A percentile compares a stretch with the other conserved stretches of the same genome.
Conservation (phyloP, 2,113 vertebrate genomes). For the Choloepus hoffmanni region DNA sequence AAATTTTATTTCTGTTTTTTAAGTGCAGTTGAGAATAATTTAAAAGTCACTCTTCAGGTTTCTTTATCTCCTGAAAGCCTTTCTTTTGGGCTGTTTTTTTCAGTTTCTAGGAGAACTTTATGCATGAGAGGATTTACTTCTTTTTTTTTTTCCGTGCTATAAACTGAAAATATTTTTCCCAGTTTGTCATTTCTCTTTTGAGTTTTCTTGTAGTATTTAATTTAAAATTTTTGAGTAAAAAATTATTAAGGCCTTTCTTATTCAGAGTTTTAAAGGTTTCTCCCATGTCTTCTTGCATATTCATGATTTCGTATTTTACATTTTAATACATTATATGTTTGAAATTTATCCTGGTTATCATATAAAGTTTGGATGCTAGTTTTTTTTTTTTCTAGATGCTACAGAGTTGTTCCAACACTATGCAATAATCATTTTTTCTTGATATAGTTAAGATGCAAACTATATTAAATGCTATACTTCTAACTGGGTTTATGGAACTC, state of each 20-base stretch:
- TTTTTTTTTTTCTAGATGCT: not conserved
- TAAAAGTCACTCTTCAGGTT: not conserved
- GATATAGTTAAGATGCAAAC: not conserved
- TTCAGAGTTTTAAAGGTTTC: not conserved
- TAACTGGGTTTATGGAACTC: not conserved
- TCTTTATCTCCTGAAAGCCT: not conserved
- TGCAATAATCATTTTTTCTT: not conserved
- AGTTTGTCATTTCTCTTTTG: not conserved
- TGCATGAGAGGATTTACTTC: not conserved
- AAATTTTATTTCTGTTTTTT: not conserved
- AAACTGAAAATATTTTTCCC: not conserved
- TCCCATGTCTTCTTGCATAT: not conserved
- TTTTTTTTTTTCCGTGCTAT: not conserved
- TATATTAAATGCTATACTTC: not conserved
- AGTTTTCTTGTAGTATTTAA: not conserved
- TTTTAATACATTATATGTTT: not conserved
- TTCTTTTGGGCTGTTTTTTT: not conserved
- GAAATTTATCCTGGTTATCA: not conserved
- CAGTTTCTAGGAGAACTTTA: not conserved
- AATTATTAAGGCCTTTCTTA: not conserved
- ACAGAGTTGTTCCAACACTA: not conserved
- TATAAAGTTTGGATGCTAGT: not conserved
- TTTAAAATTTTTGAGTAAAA: constrained; percentile 10
- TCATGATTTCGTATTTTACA: not conserved
- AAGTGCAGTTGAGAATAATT: not conserved